Evolutionary conservation across 1,140 invertebrate genomes (phyloP), one percentile per base, ranked within the genome.

Genomic region (Colletes gigas): DNA sequence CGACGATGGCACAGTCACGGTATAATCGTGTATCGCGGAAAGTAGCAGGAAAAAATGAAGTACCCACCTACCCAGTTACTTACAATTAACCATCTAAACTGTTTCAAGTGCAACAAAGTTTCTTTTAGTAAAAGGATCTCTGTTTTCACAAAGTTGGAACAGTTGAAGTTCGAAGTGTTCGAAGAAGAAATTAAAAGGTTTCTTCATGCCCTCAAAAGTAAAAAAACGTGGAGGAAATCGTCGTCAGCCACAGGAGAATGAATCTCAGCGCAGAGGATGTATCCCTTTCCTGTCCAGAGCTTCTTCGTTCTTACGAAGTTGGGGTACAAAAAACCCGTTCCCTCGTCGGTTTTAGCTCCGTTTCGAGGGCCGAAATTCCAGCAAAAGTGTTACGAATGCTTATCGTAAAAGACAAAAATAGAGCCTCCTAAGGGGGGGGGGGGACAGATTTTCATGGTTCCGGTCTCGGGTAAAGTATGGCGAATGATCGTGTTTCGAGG

Each of bases 341-440:
- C 44, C 44, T 47, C 7, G 19, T 19, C 44, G 17, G n/a, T 67
- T 66, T 44, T 47, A 66, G 63, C 44, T 57, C 65, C 3, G 1
- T 1, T 2, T 10, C 9, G 41, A 50, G 17, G 41, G 44, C n/a
- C 19, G 3, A 19, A n/a, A 50, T 67, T 52, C 65, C 65, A 50
- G 65, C 44, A 44, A 67, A 67, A 67, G 65, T 67, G 65, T 67
- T 67, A 67, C 65, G 65, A 67, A 67, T 44, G 44, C 65, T 67
- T 67, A 50, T 67, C 65, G 44, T 73, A 73, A 41, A 65, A n/a
- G 60, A 52, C 44, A 39, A 65, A 74, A 52, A 74, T 74, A 74
- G 72, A 60, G 0, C 3, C 5, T 4, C 15, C 9, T 10, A 3
- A 21, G 15, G 15, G 21, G 72, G 47, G n/a, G 47, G 9, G 47